Evolutionary conservation across 1,140 invertebrate genomes (phyloP).

Genomic region (Zaprionus lachaisei): DNA sequence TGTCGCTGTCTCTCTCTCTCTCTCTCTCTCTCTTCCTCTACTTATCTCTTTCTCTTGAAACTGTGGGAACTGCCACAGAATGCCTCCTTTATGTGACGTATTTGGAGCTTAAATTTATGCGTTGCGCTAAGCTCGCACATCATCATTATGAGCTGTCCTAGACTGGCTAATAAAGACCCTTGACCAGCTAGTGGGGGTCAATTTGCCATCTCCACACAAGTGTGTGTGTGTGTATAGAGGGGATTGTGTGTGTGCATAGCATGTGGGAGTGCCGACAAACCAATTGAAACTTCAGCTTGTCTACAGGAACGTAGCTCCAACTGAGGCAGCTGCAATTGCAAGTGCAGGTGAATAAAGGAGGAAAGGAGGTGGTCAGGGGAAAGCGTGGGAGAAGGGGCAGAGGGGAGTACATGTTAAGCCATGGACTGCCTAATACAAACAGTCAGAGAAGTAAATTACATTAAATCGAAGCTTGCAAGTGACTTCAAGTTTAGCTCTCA

Average conservation of each 20-base stretch:
- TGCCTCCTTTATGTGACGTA: background rate
- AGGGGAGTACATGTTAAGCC: background rate
- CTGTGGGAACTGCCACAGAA: conserved; percentile 9
- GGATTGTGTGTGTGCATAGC: background rate
- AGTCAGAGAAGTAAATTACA: background rate
- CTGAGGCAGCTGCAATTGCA: conserved; percentile 11
- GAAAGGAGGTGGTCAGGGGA: background rate
- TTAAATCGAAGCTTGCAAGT: background rate
- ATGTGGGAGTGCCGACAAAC: too few relatives aligned
- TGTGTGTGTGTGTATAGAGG: background rate
- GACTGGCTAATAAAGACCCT: background rate
- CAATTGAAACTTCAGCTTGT: background rate
- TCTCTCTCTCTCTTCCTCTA: background rate
- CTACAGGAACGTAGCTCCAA: background rate
- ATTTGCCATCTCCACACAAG: background rate
- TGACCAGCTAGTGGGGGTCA: background rate
- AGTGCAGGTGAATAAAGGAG: background rate
- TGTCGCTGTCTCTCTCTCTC: background rate
- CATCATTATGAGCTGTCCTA: conserved; percentile 3
- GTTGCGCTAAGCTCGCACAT: conserved; percentile 6
- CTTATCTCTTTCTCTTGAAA: background rate
- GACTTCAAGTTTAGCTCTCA: conserved; percentile 44
- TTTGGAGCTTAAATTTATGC: conserved; percentile 11
- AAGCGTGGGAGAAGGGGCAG: too few relatives aligned
- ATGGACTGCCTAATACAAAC: background rate